Base-by-base conservation (phyloP, 2,797 vertebrate genomes). In the Catostomus latipinnis region DNA sequence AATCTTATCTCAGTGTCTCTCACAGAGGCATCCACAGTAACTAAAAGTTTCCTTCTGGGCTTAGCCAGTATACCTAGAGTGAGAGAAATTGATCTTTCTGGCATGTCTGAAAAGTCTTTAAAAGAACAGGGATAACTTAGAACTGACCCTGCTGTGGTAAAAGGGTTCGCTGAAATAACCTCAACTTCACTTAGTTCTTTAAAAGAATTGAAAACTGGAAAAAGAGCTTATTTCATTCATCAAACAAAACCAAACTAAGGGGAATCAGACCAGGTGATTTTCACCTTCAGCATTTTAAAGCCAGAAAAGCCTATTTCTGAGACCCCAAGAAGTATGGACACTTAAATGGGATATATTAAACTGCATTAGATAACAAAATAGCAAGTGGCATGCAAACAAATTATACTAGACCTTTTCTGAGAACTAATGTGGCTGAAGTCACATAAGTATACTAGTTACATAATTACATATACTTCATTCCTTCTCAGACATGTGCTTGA, bases 31-130 rank as follows among this genome's bases (percentile, higher is more conserved):
- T 77, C 48, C 8, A 70, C 52, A 53, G 48, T 70, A 53, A 18
- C 48, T 13, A 53, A 70, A 70, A 70, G 56, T 70, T 77, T 77
- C n/a, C n/a, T 12, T 65, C 10, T 8, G 46, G 70, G 75, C 22
- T 61, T 70, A 77, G 61, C 48, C 48, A 6, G 22, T 5, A 77
- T 56, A 9, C 48, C 56, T 22, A 22, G 46, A 70, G 66, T 61
- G 56, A 69, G 43, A 69, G 46, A 69, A 69, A 77, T 53, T 6
- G 46, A 77, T 77, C 66, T 58, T 70, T 61, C 56, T 61, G 13
- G 56, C 45, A 69, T 77, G 57, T 53, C 7, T 0, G 11, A 61
- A 77, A 70, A 11, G 48, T 69, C 18, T 61, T 69, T 52, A 61
- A 77, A 52, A 77, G 66, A 45, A 48, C 48, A 45, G 46, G 65